Percentiles rank a stretch among this genome's conserved stretches.
phyloP scores from a whole-genome alignment of 2,888 invertebrate genomes.

The Patella ulyssiponensis region DNA sequence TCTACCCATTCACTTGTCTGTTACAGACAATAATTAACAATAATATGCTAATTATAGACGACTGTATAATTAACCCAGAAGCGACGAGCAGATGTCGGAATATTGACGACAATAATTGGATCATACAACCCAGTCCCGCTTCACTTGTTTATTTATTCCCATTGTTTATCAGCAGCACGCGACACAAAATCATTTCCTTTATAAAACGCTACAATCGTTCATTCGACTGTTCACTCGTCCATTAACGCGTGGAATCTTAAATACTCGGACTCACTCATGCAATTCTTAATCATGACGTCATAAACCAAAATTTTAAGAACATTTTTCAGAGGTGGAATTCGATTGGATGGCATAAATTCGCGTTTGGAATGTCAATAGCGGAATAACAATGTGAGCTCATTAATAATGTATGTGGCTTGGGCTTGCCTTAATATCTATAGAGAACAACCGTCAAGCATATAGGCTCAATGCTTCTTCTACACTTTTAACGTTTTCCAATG shows the following conservation, averaged over 20 bases:
- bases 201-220: too few relatives aligned
- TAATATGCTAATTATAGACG: too few relatives aligned
- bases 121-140: too few relatives aligned
- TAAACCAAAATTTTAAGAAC: conserved; percentile 1
- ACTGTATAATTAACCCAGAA: too few relatives aligned
- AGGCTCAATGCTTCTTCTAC: not conserved
- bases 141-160: conserved; percentile 4
- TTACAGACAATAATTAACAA: too few relatives aligned
- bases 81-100: too few relatives aligned
- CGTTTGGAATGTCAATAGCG: conserved; percentile 5
- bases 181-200: not conserved
- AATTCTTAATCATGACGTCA: not conserved
- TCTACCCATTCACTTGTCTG: too few relatives aligned
- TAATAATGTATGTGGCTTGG: conserved; percentile 11
- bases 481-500: not conserved
- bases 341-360: not conserved
- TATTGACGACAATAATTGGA: too few relatives aligned
- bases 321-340: not conserved
- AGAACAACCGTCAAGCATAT: not conserved
- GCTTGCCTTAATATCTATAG: not conserved
- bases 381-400: conserved; percentile 10
- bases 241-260: too few relatives aligned
- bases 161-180: conserved; percentile 9
- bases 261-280: too few relatives aligned
- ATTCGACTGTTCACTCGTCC: too few relatives aligned